These are phyloP conservation scores for Epizoanthus scotinus DNA, from an alignment of 92 coral and sea anemone genomes.

Conservation along the genomic window DNA sequence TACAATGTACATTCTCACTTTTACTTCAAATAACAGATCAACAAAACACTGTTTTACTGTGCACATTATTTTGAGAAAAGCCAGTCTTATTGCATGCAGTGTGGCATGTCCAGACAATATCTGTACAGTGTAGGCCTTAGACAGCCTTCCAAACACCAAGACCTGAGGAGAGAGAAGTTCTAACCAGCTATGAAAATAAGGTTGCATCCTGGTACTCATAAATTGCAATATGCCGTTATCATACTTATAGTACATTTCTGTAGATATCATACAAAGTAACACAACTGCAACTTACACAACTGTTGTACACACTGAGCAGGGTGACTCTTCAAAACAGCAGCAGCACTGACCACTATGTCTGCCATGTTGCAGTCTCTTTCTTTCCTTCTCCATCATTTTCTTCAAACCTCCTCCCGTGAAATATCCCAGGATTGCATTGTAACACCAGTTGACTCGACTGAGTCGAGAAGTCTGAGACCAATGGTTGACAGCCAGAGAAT, in stretches of 20 bases:
- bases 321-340: slow-evolving; percentile 56
- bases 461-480: slow-evolving; percentile 85
- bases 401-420: slow-evolving; percentile 75
- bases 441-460: slow-evolving; percentile 93
- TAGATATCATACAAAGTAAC: not conserved
- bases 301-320: slow-evolving; percentile 8
- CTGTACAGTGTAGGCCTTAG: too few species aligned
- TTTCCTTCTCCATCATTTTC: slow-evolving; percentile 73
- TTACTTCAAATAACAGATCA: too few species aligned
- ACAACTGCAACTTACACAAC: slow-evolving; percentile 34
- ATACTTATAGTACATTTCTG: too few species aligned
- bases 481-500: slow-evolving; percentile 72
- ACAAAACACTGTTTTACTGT: too few species aligned
- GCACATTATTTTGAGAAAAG: too few species aligned
- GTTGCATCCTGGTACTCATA: too few species aligned
- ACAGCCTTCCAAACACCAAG: not conserved
- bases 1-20: too few species aligned
- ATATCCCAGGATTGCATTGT: slow-evolving; percentile 62
- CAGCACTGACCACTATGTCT: slow-evolving; percentile 70
- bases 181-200: not conserved
- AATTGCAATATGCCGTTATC: too few species aligned
- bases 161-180: not conserved
- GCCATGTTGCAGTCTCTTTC: slow-evolving; percentile 50
- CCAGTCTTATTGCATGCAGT: too few species aligned
- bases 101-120: too few species aligned